Evolutionary conservation across 2,113 vertebrate species (phyloP), one percentile per base, ranked within the genome.

Genomic region (Silurus asotus): DNA sequence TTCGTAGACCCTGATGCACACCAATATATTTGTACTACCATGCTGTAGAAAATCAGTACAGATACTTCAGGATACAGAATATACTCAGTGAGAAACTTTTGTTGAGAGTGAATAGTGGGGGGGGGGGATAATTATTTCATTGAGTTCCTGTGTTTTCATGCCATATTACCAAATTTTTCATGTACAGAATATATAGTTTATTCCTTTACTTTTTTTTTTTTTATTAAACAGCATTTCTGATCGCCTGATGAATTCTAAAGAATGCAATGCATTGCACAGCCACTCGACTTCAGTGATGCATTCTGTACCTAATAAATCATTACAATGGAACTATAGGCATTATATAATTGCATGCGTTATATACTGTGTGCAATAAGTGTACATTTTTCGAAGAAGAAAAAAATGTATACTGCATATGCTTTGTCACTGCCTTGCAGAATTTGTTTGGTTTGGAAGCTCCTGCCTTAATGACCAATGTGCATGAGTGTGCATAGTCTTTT

Each of bases 401-500:
- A 51, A 37, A 28, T 37, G 2, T 61, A 49, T 13, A 58, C 17
- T 84, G 69, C 83, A 84, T 59, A 51, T 58, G 56, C 5, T 17
- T 61, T 51, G 37, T 56, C 62, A 37, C 15, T 19, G 62, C 81
- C 49, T 49, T 51, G 55, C 83, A 62, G 58, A 64, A 13, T 25
- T 17, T 20, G 49, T 23, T 45, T 20, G 49, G 14, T 45, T 25
- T 65, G 15, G 51, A 49, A 77, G 19, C 59, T 62, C 51, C 23
- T 62, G 65, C n/a, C 70, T 67, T 65, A 77, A 72, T 76, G 51
- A 51, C 53, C n/a, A 17, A 81, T 80, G 53, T 86, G 64, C 7
- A 23, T 25, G 13, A 17, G 23, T 25, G 70, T 82, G 70, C 86
- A 86, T 76, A 83, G 77, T 84, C 74, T 87, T 37, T 59, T 87